phyloP scores from a whole-genome alignment of 2,888 invertebrate species.

The Caenorhabditis sinica region DNA sequence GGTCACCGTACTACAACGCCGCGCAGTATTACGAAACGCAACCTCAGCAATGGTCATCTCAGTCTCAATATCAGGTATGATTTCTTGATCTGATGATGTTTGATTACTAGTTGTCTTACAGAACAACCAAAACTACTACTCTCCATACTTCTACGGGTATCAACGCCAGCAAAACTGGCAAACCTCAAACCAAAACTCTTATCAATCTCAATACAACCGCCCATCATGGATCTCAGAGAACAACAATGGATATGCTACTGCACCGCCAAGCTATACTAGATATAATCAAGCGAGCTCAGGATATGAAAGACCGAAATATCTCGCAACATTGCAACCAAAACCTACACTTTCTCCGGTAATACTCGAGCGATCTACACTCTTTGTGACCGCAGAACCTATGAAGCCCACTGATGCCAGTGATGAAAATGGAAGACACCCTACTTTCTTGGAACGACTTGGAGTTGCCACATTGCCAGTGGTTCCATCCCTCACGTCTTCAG shows the following conservation, averaged over 20 bases:
- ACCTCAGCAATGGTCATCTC: slow-evolving; percentile 56
- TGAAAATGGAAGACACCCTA: slow-evolving; percentile 36
- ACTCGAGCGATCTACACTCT: slow-evolving; percentile 55
- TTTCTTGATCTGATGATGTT: slow-evolving; percentile 6
- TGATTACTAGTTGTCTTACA: slow-evolving; percentile 17
- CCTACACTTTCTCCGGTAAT: slow-evolving; percentile 55
- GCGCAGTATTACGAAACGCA: slow-evolving; percentile 58
- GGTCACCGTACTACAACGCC: slow-evolving; percentile 53
- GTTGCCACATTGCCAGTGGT: slow-evolving; percentile 42
- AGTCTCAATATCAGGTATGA: slow-evolving; percentile 53
- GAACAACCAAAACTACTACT: slow-evolving; percentile 58
- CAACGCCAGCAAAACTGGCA: slow-evolving; percentile 50
- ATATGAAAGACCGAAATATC: slow-evolving; percentile 55
- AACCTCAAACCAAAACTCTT: slow-evolving; percentile 29
- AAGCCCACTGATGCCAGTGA: not conserved
- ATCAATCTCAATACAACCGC: slow-evolving; percentile 44
- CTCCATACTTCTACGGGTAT: slow-evolving; percentile 48
- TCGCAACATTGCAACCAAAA: slow-evolving; percentile 60
- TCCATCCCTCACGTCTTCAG: slow-evolving; percentile 2
- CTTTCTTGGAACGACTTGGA: slow-evolving; percentile 57
- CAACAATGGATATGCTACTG: slow-evolving; percentile 51
- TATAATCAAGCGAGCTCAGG: slow-evolving; percentile 30
- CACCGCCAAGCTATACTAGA: slow-evolving; percentile 30
- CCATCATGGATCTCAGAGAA: slow-evolving; percentile 40
- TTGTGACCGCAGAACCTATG: slow-evolving; percentile 48